Conservation (phyloP, 2,797 vertebrate genomes). For the Podarcis lilfordi region DNA sequence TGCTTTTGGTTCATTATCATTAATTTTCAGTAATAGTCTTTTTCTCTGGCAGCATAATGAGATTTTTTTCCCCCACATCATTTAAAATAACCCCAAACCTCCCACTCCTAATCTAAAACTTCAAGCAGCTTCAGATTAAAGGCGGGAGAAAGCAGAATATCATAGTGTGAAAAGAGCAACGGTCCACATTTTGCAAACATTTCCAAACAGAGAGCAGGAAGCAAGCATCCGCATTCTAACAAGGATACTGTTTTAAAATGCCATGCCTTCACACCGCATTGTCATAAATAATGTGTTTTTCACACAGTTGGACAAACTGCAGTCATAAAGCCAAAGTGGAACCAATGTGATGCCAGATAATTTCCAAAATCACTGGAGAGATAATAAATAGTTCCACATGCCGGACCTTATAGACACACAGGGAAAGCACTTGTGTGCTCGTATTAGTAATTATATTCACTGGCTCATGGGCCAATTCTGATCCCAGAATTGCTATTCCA, state of each 20-base stretch:
- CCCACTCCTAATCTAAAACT: conserved; percentile 18
- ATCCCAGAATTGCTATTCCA: neutral
- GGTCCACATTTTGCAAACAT: neutral
- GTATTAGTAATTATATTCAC: neutral
- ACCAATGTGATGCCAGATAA: neutral
- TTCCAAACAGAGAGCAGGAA: conserved; percentile 7
- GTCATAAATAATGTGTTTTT: conserved; percentile 30
- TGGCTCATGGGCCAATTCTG: neutral
- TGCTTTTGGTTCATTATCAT: conserved; percentile 64
- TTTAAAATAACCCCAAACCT: conserved; percentile 44
- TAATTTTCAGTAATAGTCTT: conserved; percentile 52
- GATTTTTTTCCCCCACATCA: neutral
- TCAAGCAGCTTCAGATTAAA: conserved; percentile 26
- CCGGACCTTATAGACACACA: neutral
- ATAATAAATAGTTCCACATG: conserved; percentile 1
- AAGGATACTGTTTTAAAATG: neutral
- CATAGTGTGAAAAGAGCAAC: neutral
- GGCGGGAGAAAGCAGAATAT: neutral
- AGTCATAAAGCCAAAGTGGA: conserved; percentile 24
- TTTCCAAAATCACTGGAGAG: neutral
- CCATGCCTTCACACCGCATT: neutral
- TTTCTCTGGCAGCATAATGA: conserved; percentile 48
- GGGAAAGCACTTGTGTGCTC: rapidly evolving
- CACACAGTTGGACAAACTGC: neutral
- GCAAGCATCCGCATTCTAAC: neutral